These are phyloP conservation scores for Lepidurus couesii DNA, from an alignment of 1,140 invertebrate genomes.

Conservation along the genomic window DNA sequence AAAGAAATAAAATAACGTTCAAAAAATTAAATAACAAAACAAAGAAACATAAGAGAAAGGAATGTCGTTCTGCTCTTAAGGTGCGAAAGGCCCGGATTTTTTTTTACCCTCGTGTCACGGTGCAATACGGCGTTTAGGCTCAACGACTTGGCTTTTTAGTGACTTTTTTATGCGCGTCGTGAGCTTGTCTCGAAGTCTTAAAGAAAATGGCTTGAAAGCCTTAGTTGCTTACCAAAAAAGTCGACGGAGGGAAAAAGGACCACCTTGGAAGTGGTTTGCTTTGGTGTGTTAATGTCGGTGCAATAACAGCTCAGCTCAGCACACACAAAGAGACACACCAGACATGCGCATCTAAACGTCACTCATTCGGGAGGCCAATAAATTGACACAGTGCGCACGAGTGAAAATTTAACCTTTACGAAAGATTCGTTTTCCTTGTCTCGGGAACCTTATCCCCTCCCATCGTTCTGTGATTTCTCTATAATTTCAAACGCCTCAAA, in stretches of 20 bases:
- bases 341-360: not conserved
- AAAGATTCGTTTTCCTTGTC: too few species aligned
- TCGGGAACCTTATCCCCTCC: too few species aligned
- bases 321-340: not conserved
- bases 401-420: not conserved
- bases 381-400: not conserved
- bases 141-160: constrained; percentile 9
- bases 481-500: too few species aligned
- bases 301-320: not conserved
- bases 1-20: too few species aligned
- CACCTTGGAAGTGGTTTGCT: not conserved
- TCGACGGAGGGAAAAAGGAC: not conserved
- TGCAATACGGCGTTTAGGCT: constrained; percentile 13
- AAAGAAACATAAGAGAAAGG: not conserved
- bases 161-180: constrained; percentile 6
- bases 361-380: not conserved
- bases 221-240: not conserved
- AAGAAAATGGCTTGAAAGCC: not conserved
- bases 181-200: not conserved
- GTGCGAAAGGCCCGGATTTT: not conserved
- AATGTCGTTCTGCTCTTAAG: not conserved
- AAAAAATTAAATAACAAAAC: too few species aligned
- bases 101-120: constrained; percentile 5
- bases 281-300: not conserved
- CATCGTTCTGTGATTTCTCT: too few species aligned